phyloP scores from a whole-genome alignment of 2,888 invertebrate species.

The Ernsta delagoae region DNA sequence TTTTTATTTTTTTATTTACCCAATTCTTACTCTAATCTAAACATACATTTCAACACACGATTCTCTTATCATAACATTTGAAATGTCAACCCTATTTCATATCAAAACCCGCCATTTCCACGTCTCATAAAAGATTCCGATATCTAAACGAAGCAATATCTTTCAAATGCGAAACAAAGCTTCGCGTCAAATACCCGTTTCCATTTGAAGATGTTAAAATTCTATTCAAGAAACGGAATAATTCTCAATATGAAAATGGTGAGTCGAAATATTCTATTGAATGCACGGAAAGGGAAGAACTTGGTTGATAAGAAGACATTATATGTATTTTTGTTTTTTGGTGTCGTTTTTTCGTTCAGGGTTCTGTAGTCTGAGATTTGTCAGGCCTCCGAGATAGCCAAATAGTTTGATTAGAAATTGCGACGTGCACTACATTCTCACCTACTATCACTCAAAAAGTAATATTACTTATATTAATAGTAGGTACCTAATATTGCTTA shows the following conservation, averaged over 20 bases:
- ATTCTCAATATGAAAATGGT: slow-evolving; percentile 1
- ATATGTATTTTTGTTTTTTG: not conserved
- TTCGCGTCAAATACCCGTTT: not conserved
- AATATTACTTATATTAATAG: no score
- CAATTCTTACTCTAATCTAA: no score
- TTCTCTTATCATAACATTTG: not conserved
- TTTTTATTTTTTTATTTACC: no score
- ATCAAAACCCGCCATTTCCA: not conserved
- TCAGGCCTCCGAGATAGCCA: not conserved
- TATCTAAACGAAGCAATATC: not conserved
- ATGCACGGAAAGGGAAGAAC: slow-evolving; percentile 1
- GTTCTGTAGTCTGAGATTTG: not conserved
- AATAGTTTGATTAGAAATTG: no score
- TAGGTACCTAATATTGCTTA: no score
- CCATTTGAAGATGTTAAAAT: slow-evolving; percentile 5
- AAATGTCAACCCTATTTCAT: not conserved
- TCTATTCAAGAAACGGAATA: slow-evolving; percentile 10
- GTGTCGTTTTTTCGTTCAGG: slow-evolving; percentile 17
- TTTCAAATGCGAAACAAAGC: slow-evolving; percentile 1
- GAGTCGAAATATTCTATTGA: not conserved
- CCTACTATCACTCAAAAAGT: no score
- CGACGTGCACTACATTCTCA: no score
- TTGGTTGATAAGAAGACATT: slow-evolving; percentile 6
- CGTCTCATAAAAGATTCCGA: not conserved
- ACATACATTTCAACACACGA: not conserved